Percentiles rank a stretch among this genome's conserved stretches.
These are phyloP conservation scores for Lasioglossum baleicum DNA, from an alignment of 1,140 invertebrate genomes.

Conservation along the genomic window DNA sequence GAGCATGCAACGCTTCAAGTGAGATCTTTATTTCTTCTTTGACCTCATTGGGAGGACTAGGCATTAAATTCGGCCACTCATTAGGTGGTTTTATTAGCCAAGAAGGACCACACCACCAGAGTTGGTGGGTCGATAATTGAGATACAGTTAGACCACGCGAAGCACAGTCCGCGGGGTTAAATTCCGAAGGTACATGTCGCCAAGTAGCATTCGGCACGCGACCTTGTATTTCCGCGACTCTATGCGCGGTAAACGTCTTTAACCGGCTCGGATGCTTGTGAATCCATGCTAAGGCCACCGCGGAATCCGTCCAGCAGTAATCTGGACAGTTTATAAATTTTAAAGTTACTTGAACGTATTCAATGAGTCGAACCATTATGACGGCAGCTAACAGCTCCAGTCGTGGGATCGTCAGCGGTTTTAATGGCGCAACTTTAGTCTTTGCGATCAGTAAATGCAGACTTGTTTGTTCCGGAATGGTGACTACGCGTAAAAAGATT, in stretches of 20 bases:
- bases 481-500: neutral
- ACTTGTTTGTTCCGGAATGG: neutral
- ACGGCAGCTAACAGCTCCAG: neutral
- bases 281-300: neutral
- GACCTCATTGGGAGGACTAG: neutral
- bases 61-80: neutral
- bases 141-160: neutral
- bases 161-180: slow-evolving; percentile 16
- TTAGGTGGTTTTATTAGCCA: neutral
- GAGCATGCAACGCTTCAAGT: neutral
- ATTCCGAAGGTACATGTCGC: no score
- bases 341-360: neutral
- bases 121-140: neutral
- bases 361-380: neutral
- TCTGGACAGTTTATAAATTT: neutral
- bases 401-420: neutral
- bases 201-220: no score
- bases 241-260: neutral
- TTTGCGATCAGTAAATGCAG: neutral
- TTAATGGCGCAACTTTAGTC: no score
- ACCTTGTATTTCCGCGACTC: no score
- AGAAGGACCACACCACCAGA: slow-evolving; percentile 8
- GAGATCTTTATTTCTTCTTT: neutral
- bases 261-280: neutral
- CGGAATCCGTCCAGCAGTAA: neutral